Conservation (phyloP, 2,888 invertebrate genomes). For the Ochropleura leucogaster region DNA sequence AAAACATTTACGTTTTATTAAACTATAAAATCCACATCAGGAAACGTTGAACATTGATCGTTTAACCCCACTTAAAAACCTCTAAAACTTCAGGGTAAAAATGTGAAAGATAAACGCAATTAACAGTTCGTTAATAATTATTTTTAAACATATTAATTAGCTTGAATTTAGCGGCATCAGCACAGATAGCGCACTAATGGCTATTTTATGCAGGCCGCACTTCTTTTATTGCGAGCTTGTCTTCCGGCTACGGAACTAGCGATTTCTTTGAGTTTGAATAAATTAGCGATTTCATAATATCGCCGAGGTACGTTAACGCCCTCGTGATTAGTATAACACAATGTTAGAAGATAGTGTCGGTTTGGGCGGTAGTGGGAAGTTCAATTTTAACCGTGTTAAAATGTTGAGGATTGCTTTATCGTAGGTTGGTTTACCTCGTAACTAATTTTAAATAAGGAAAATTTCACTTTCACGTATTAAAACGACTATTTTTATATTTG, state of each 20-base stretch:
- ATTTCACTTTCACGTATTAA: not conserved
- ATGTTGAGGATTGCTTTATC: not conserved
- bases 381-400: not conserved
- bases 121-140: conserved; percentile 52
- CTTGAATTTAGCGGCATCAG: conserved; percentile 45
- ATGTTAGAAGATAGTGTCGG: conserved; percentile 16
- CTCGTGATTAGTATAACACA: conserved; percentile 40
- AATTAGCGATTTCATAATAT: conserved; percentile 60
- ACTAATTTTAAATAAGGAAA: not conserved
- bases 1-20: not conserved
- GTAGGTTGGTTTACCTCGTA: not conserved
- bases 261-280: conserved; percentile 54
- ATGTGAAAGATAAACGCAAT: conserved; percentile 39
- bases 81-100: conserved; percentile 49
- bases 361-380: conserved; percentile 3
- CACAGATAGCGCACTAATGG: conserved; percentile 54
- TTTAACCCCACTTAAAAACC: conserved; percentile 19
- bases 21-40: not conserved
- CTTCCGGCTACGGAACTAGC: conserved; percentile 60
- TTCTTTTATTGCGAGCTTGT: conserved; percentile 45
- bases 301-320: conserved; percentile 44
- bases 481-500: not conserved
- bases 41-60: not conserved
- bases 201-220: conserved; percentile 57
- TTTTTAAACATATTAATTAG: conserved; percentile 52